Percentiles rank a stretch among this genome's conserved stretches.
Conservation (phyloP, 2,113 vertebrate genomes). For the Athene noctua region DNA sequence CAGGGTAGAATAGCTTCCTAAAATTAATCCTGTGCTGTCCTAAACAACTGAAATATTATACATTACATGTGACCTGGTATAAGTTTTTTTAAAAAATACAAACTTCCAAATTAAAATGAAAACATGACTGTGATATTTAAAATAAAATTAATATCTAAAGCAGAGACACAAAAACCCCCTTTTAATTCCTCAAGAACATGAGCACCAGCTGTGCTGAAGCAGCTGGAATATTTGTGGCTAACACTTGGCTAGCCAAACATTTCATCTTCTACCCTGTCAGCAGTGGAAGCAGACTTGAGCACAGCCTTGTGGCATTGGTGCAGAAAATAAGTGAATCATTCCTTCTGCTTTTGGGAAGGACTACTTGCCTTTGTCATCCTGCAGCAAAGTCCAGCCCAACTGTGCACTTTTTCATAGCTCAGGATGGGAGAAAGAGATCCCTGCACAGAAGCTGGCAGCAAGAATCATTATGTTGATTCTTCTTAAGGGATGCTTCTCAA, state of each 20-base stretch:
- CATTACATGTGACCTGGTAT: background rate
- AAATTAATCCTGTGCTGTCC: background rate
- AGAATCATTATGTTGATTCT: background rate
- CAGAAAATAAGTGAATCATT: background rate
- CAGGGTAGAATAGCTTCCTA: background rate
- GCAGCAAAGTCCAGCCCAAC: background rate
- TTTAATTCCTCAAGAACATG: background rate
- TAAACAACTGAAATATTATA: background rate
- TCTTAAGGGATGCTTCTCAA: background rate
- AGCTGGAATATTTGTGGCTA: background rate
- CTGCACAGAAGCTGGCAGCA: background rate
- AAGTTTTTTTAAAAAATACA: background rate
- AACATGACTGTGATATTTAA: background rate
- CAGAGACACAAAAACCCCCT: accelerated
- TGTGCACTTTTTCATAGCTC: background rate
- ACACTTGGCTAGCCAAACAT: background rate
- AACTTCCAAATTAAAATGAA: background rate
- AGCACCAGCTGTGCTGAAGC: background rate
- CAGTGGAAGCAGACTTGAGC: background rate
- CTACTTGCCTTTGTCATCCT: background rate
- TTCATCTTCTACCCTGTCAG: background rate
- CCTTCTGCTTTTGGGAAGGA: background rate
- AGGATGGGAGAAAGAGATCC: background rate
- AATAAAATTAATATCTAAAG: background rate
- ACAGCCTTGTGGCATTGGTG: background rate